Evolutionary conservation across 2,113 vertebrate species (phyloP).

Genomic region (Morone saxatilis): DNA sequence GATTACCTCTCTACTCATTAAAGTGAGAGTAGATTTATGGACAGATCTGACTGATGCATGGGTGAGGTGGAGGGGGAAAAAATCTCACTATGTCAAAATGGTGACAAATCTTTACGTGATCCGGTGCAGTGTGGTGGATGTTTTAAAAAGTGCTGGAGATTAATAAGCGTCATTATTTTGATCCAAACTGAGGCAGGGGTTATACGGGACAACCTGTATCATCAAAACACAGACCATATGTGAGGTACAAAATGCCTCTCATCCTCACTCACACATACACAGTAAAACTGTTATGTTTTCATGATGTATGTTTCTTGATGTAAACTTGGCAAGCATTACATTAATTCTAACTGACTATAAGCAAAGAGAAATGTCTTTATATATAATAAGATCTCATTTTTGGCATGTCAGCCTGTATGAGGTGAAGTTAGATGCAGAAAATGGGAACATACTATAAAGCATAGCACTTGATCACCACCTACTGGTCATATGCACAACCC

Average conservation of each 20-base stretch:
- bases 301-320: background rate
- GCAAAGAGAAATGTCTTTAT: background rate
- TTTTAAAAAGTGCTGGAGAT: conserved; percentile 23
- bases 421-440: background rate
- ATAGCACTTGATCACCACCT: conserved; percentile 58
- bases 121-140: background rate
- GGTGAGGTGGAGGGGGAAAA: background rate
- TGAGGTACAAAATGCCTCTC: background rate
- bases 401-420: background rate
- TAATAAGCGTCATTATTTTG: background rate
- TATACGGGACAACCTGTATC: background rate
- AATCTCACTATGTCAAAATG: conserved; percentile 14
- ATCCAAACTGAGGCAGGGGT: conserved; percentile 26
- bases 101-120: conserved; percentile 31
- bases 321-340: background rate
- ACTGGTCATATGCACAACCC: conserved; percentile 39
- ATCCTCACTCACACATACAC: background rate
- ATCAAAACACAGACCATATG: background rate
- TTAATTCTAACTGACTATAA: background rate
- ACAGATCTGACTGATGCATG: conserved; percentile 55
- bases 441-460: background rate
- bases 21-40: conserved; percentile 63
- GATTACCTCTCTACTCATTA: conserved; percentile 75
- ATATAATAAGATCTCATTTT: background rate
- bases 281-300: background rate